These are phyloP conservation scores for Petrophora chlorosata DNA, from an alignment of 2,888 invertebrate species.

Conservation along the genomic window DNA sequence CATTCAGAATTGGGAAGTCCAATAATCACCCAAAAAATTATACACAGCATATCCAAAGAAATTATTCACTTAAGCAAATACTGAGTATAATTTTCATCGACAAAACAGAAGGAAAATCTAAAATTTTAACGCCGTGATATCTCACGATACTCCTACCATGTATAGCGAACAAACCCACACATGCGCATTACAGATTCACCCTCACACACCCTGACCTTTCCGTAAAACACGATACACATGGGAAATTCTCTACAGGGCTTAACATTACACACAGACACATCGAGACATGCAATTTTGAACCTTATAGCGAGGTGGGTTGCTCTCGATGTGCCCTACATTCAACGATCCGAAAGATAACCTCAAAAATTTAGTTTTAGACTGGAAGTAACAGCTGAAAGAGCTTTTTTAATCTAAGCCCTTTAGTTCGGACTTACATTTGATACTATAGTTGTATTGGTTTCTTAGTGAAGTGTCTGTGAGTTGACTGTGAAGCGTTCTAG, in stretches of 20 bases:
- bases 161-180: constrained; percentile 54
- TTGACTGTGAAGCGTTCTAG: constrained; percentile 10
- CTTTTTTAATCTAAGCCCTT: constrained; percentile 37
- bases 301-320: constrained; percentile 53
- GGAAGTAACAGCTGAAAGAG: constrained; percentile 50
- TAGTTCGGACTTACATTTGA: constrained; percentile 15
- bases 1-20: too few species aligned
- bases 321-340: constrained; percentile 74
- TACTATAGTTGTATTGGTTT: neutral
- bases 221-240: constrained; percentile 45
- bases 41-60: too few species aligned
- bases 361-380: constrained; percentile 68
- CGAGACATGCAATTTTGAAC: constrained; percentile 59
- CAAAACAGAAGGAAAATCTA: too few species aligned
- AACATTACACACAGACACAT: constrained; percentile 55
- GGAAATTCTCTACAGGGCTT: constrained; percentile 44
- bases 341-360: constrained; percentile 81
- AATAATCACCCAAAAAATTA: too few species aligned
- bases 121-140: too few species aligned
- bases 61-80: too few species aligned
- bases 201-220: constrained; percentile 41
- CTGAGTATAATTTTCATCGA: too few species aligned
- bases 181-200: constrained; percentile 44
- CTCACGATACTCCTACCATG: constrained; percentile 33
- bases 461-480: neutral